Conservation (phyloP, 1,140 invertebrate genomes). For the Drosophila ficusphila region DNA sequence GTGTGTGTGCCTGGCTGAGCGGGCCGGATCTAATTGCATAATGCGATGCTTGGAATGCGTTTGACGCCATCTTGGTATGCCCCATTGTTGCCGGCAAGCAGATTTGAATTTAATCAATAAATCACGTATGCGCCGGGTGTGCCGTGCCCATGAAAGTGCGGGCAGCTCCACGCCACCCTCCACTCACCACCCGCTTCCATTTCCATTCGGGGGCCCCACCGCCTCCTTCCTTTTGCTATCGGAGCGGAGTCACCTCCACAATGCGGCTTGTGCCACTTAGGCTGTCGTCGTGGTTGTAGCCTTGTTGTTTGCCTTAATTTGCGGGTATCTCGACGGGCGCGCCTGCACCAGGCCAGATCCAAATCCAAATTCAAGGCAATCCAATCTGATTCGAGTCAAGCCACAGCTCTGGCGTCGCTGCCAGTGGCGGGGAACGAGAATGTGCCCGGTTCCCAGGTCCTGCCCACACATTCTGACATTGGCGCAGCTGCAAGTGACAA, state of each 20-base stretch:
- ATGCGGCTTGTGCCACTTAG: conserved; percentile 22
- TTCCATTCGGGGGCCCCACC: neutral
- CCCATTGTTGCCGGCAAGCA: conserved; percentile 30
- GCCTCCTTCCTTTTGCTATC: conserved; percentile 5
- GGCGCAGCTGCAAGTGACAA: conserved; percentile 68
- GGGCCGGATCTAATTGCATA: conserved; percentile 51
- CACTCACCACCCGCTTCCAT: neutral
- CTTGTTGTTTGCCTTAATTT: conserved; percentile 73
- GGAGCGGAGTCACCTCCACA: conserved; percentile 28
- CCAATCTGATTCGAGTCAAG: conserved; percentile 40
- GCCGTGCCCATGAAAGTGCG: conserved; percentile 12
- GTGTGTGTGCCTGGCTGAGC: neutral
- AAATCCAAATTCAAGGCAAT: conserved; percentile 27
- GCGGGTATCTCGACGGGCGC: conserved; percentile 51
- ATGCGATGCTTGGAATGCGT: conserved; percentile 39
- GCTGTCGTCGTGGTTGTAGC: conserved; percentile 29
- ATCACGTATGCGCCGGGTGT: conserved; percentile 64
- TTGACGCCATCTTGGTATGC: conserved; percentile 24
- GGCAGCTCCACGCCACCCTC: neutral
- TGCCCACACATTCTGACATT: conserved; percentile 38
- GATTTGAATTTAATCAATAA: conserved; percentile 75
- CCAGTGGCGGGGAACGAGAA: neutral
- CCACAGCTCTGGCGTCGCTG: conserved; percentile 16
- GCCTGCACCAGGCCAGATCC: conserved; percentile 17
- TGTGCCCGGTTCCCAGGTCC: conserved; percentile 3